A percentile compares a stretch with the other conserved stretches of the same genome.
Evolutionary conservation across 2,888 invertebrate species (phyloP).

Genomic region (Busseola fusca): DNA sequence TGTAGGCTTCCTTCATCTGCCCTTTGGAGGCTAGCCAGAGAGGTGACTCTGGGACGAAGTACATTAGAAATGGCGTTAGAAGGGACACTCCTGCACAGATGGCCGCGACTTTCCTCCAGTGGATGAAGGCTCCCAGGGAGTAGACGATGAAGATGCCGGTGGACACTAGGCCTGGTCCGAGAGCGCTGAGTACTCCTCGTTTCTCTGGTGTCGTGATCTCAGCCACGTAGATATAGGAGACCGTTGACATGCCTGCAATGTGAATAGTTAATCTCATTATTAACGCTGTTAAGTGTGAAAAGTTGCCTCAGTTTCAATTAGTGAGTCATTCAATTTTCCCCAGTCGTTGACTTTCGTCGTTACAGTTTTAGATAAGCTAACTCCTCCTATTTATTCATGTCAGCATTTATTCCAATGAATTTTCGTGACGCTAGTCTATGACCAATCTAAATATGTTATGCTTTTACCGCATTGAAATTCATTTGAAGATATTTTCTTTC

Average conservation of each 20-base stretch:
- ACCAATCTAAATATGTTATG: conserved; percentile 19
- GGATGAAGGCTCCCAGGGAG: conserved; percentile 90
- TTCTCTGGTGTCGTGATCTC: conserved; percentile 92
- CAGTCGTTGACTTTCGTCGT: conserved; percentile 23
- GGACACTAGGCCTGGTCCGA: conserved; percentile 92
- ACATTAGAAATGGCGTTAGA: conserved; percentile 89
- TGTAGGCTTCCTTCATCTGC: conserved; percentile 89
- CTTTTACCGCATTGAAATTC: conserved; percentile 4
- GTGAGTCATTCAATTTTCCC: conserved; percentile 37
- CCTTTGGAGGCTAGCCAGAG: conserved; percentile 91
- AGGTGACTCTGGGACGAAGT: conserved; percentile 92
- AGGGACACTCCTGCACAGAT: conserved; percentile 90
- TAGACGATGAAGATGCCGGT: conserved; percentile 92
- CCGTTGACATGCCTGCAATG: conserved; percentile 91
- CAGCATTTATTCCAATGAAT: conserved; percentile 18
- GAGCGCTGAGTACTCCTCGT: conserved; percentile 91
- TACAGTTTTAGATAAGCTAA: conserved; percentile 20
- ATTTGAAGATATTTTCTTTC: conserved; percentile 4
- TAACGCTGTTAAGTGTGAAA: conserved; percentile 31
- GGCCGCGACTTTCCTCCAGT: conserved; percentile 91
- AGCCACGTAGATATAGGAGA: conserved; percentile 91
- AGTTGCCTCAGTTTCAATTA: conserved; percentile 47
- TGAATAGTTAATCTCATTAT: conserved; percentile 32
- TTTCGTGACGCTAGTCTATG: conserved; percentile 8
- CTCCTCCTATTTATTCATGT: conserved; percentile 7